A percentile compares a stretch with the other conserved stretches of the same genome.
phyloP scores from a whole-genome alignment of 2,888 invertebrate species.

The Leucozona laternaria region DNA sequence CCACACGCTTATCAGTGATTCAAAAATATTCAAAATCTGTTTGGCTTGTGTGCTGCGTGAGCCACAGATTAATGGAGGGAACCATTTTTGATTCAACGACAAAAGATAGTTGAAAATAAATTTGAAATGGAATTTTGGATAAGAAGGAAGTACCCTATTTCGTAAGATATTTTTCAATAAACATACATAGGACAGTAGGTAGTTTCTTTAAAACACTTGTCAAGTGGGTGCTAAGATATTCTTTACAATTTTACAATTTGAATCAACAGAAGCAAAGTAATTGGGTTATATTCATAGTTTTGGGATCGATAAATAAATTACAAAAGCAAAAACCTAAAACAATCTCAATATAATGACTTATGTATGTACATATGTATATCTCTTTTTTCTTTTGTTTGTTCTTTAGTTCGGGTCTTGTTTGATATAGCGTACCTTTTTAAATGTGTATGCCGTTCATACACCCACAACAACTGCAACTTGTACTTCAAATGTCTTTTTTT shows the following conservation, averaged over 20 bases:
- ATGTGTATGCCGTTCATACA: background rate
- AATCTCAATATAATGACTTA: background rate
- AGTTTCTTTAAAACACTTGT: conserved; percentile 28
- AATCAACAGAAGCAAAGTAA: conserved; percentile 15
- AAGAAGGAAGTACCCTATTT: background rate
- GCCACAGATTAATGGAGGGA: conserved; percentile 21
- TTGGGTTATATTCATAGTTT: conserved; percentile 38
- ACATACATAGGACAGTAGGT: conserved; percentile 12
- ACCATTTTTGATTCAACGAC: conserved; percentile 32
- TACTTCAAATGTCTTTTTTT: background rate
- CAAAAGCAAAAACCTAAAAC: background rate
- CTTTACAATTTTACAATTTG: conserved; percentile 8
- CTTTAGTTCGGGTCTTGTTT: background rate
- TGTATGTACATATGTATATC: background rate
- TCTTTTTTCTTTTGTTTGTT: conserved; percentile 6
- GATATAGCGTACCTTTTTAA: background rate
- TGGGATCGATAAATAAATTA: conserved; percentile 8
- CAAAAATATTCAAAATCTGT: conserved; percentile 46
- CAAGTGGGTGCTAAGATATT: conserved; percentile 27
- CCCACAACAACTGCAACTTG: background rate
- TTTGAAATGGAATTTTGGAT: conserved; percentile 24
- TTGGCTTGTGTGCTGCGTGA: conserved; percentile 20
- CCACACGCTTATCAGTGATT: conserved; percentile 49
- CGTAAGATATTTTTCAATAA: conserved; percentile 24
- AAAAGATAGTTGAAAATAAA: conserved; percentile 42